Conservation (phyloP, 2,113 vertebrate species). For the Lamprotornis superbus region DNA sequence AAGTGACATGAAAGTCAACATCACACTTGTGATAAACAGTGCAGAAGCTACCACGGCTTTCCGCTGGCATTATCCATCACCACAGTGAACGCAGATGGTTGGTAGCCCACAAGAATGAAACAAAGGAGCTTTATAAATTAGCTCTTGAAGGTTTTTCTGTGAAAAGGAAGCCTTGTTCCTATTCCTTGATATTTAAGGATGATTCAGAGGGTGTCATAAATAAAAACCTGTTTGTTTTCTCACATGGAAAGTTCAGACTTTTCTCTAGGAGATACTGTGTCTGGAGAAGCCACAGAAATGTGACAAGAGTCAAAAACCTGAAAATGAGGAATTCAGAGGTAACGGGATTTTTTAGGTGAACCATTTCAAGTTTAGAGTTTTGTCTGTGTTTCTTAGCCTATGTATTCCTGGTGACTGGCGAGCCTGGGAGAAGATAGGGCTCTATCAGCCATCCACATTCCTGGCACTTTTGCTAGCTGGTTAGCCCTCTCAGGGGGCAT, state of each 20-base stretch:
- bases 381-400: neutral
- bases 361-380: neutral
- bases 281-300: neutral
- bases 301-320: neutral
- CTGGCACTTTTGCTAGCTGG: neutral
- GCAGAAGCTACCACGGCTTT: neutral
- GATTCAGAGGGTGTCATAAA: slow-evolving; percentile 13
- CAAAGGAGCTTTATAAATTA: slow-evolving; percentile 26
- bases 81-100: neutral
- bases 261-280: neutral
- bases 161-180: slow-evolving; percentile 14
- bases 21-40: slow-evolving; percentile 2
- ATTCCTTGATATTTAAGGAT: slow-evolving; percentile 16
- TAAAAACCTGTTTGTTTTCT: slow-evolving; percentile 12
- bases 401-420: neutral
- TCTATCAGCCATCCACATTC: neutral
- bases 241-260: neutral
- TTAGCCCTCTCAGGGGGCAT: neutral
- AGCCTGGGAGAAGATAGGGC: neutral
- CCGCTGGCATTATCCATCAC: neutral
- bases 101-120: slow-evolving; percentile 5
- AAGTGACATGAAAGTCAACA: neutral
- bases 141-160: slow-evolving; percentile 2
- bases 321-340: neutral
- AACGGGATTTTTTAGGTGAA: neutral